Conservation (phyloP, 1,140 invertebrate genomes). For the Aradophagus sp. region DNA sequence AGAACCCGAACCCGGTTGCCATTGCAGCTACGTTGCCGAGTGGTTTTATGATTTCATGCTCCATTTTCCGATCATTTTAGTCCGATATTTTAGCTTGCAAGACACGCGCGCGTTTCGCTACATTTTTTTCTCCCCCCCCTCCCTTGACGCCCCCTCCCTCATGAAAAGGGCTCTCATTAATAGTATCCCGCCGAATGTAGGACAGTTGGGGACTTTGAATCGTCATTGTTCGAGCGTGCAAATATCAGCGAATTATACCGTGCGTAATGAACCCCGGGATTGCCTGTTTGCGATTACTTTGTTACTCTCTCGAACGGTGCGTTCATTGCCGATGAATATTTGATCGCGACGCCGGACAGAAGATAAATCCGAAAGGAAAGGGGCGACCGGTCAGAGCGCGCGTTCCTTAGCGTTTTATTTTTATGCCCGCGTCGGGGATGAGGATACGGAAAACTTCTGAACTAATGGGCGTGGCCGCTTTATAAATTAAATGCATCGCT, state of each 20-base stretch:
- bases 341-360: too few species aligned
- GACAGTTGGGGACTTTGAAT: slow-evolving; percentile 35
- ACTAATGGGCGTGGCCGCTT: slow-evolving; percentile 59
- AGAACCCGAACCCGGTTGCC: slow-evolving; percentile 41
- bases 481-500: slow-evolving; percentile 59
- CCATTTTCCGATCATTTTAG: slow-evolving; percentile 58
- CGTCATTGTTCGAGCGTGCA: slow-evolving; percentile 30
- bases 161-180: slow-evolving; percentile 47
- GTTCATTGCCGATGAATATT: too few species aligned
- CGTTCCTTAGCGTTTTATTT: slow-evolving; percentile 43
- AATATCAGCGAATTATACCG: slow-evolving; percentile 35
- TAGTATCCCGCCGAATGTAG: slow-evolving; percentile 27
- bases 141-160: too few species aligned
- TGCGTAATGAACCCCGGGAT: too few species aligned
- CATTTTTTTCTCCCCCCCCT: slow-evolving; percentile 31
- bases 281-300: too few species aligned
- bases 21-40: slow-evolving; percentile 48
- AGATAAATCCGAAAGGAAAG: too few species aligned
- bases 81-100: slow-evolving; percentile 57
- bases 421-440: slow-evolving; percentile 11
- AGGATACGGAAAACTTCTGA: slow-evolving; percentile 46
- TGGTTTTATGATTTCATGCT: slow-evolving; percentile 63
- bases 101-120: slow-evolving; percentile 48
- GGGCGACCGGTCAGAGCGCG: too few species aligned
- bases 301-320: too few species aligned